Conservation (phyloP, 2,113 vertebrate genomes). For the Aix galericulata region DNA sequence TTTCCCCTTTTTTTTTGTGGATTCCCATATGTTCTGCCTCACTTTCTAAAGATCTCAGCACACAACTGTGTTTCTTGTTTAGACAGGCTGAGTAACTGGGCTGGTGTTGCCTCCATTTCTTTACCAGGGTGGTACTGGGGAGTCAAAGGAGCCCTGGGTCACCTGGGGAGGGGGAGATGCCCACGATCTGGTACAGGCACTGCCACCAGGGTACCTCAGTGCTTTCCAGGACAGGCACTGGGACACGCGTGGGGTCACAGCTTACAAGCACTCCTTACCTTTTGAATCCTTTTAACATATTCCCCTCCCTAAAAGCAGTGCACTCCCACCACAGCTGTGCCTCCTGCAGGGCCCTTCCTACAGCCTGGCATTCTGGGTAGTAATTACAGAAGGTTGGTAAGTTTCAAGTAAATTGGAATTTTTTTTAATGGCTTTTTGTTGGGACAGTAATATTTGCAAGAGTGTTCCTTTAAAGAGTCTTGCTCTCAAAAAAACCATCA, state of each 20-base stretch:
- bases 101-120: background rate
- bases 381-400: background rate
- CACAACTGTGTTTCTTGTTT: fast-evolving
- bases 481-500: background rate
- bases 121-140: background rate
- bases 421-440: background rate
- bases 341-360: background rate
- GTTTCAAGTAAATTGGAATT: background rate
- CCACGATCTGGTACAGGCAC: background rate
- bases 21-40: background rate
- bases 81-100: background rate
- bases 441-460: background rate
- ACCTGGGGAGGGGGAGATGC: too few relatives aligned
- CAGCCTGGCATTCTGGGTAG: background rate
- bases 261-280: background rate
- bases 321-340: background rate
- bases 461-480: background rate
- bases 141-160: background rate
- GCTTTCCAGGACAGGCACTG: background rate
- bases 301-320: background rate
- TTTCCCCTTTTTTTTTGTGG: background rate
- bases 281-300: background rate
- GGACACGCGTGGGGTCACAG: background rate
- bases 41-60: background rate
- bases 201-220: background rate